Percentiles rank a stretch among this genome's conserved stretches.
Conservation (phyloP, 2,888 invertebrate genomes). For the Machimus atricapillus region DNA sequence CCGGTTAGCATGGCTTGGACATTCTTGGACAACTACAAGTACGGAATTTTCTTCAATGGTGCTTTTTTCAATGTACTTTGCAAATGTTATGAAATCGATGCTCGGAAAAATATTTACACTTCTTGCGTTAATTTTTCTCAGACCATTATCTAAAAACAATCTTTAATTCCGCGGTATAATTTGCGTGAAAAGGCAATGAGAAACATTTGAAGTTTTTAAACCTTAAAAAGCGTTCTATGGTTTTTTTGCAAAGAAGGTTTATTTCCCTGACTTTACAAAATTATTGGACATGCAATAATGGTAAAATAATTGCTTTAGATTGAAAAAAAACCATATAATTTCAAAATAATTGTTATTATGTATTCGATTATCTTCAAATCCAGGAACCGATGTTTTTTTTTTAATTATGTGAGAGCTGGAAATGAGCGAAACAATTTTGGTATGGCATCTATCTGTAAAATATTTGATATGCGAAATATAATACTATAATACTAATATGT, state of each 20-base stretch:
- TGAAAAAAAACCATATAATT: not conserved
- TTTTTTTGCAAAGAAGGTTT: not conserved
- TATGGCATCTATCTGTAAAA: too few species aligned
- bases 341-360: not conserved
- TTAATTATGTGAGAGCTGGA: not conserved
- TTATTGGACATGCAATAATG: not conserved
- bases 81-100: not conserved
- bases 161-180: not conserved
- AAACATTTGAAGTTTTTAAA: not conserved
- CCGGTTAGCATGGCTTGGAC: not conserved
- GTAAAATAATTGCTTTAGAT: not conserved
- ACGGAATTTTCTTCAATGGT: not conserved
- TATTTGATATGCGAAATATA: too few species aligned
- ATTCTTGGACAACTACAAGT: not conserved
- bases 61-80: not conserved
- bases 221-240: not conserved
- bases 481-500: too few species aligned
- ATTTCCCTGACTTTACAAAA: not conserved
- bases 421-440: not conserved
- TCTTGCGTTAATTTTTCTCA: not conserved
- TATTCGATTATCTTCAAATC: not conserved
- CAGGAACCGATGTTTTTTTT: not conserved
- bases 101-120: not conserved
- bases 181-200: not conserved
- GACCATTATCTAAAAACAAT: not conserved